Base-by-base conservation (phyloP, 2,888 invertebrate species). In the Eilema caniola region DNA sequence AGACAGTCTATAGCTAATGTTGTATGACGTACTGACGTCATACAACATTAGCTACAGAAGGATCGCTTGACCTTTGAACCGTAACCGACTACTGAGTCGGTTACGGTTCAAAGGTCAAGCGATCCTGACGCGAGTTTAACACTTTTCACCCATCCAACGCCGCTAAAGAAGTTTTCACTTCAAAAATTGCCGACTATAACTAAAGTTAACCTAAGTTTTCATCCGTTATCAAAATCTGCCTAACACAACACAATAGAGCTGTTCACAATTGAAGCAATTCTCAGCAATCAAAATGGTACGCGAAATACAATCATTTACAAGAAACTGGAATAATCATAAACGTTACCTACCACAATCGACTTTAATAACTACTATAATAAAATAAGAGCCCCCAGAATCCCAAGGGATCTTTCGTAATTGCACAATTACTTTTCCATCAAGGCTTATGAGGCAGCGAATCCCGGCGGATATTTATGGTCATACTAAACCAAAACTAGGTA, bases 381-480 rank as follows among this genome's bases (percentile, higher is more conserved):
- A 62, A 62, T 73, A 70, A 62, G 62, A 56, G 70, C 65, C 28
- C 67, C 75, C 67, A 76, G 69, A 75, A 75, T 75, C 67, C 69
- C 69, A 74, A 71, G 72, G 66, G 75, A 76, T 63, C 73, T 70
- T 69, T 71, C 74, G 63, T 77, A 81, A 86, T 86, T 79, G 66
- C 63, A 72, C 76, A 86, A 91, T 92, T 90, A 88, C 79, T 87
- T 88, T 89, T 85, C 85, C 83, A 91, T 90, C 86, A 86, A 69
- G 70, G 66, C 70, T 77, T 87, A 88, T 80, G 77, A 72, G 66
- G 69, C 70, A 71, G 62, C 14, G 72, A 28, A 28, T 78, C 81
- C 74, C 69, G 47, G 24, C 53, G 67, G 81, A 67, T 61, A 61
- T 69, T 31, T 60, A 41, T 23, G 59, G n/a, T 53, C 28, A 57